Conservation (phyloP, 2,113 vertebrate genomes). For the Ciconia stormi region DNA sequence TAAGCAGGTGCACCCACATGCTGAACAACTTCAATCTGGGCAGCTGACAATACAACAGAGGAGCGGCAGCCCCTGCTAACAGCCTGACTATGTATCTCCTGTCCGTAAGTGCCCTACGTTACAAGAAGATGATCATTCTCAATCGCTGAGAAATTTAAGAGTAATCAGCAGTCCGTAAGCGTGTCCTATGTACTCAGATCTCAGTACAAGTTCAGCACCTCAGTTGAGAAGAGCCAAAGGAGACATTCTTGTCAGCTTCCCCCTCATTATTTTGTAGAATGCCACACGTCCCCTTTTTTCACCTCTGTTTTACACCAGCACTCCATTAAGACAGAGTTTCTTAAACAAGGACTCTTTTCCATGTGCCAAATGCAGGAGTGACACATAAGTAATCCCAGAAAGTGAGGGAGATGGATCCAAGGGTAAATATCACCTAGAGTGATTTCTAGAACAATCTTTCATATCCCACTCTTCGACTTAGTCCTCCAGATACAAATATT, state of each 20-base stretch:
- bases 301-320: background rate
- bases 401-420: background rate
- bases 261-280: background rate
- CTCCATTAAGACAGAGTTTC: background rate
- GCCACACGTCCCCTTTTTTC: background rate
- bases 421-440: background rate
- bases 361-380: background rate
- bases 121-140: background rate
- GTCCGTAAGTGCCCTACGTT: background rate
- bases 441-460: background rate
- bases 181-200: background rate
- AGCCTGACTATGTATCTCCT: background rate
- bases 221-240: background rate
- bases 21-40: background rate
- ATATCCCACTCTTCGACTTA: background rate
- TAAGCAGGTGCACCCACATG: background rate
- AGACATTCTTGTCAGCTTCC: background rate
- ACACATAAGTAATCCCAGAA: background rate
- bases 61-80: background rate
- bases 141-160: background rate
- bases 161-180: background rate
- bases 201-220: background rate
- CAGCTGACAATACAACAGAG: background rate
- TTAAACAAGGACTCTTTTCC: background rate
- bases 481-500: background rate